Percentiles rank a stretch among this genome's conserved stretches.
Conservation (phyloP, 2,888 invertebrate species). For the Petrolisthes cinctipes region DNA sequence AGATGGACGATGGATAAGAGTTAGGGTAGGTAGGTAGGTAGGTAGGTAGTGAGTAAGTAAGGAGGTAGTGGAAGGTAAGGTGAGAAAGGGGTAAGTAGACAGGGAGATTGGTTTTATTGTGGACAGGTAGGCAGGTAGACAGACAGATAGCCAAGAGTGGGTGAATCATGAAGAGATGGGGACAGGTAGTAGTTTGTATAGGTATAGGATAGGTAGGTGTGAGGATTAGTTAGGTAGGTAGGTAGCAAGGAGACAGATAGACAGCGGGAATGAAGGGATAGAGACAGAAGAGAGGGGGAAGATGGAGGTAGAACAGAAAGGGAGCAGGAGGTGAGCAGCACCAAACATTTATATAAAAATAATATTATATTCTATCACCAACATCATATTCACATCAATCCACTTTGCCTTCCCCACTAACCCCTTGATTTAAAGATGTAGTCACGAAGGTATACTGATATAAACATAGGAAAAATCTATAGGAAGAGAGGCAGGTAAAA, state of each 20-base stretch:
- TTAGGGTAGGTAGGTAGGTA: constrained; percentile 2
- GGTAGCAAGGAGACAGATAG: not conserved
- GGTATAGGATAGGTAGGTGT: not conserved
- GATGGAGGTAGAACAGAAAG: not conserved
- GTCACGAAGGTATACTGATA: no score
- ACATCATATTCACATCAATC: no score
- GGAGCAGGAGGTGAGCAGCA: not conserved
- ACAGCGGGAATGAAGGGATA: not conserved
- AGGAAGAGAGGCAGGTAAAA: no score
- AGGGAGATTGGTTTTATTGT: not conserved
- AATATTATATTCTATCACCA: no score
- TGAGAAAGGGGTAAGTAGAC: not conserved
- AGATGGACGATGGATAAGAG: not conserved
- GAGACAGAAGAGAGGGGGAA: not conserved
- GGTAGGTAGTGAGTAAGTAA: constrained; percentile 1
- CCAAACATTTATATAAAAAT: no score
- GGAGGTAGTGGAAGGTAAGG: not conserved
- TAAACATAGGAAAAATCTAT: no score
- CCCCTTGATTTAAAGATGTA: no score
- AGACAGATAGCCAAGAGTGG: not conserved
- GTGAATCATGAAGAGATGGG: not conserved
- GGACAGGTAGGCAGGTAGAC: not conserved
- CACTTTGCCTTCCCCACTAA: no score
- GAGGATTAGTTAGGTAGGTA: not conserved
- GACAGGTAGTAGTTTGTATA: not conserved